A percentile compares a stretch with the other conserved stretches of the same genome.
phyloP scores from a whole-genome alignment of 2,888 invertebrate genomes.

The Eilema depressum region DNA sequence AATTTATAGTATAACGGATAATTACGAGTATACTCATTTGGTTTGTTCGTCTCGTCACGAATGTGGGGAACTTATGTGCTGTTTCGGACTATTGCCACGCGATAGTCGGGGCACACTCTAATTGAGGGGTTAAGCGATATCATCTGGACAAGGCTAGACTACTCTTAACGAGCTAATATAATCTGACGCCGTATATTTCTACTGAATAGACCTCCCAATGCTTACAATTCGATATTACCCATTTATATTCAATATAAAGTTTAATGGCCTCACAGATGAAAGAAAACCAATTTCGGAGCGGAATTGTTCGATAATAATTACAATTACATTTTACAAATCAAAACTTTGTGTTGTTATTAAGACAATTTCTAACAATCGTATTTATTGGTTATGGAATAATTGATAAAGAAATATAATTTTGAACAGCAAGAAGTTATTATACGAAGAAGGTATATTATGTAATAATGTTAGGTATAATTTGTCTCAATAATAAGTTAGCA shows the following conservation, averaged over 20 bases:
- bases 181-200: constrained; percentile 40
- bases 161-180: constrained; percentile 73
- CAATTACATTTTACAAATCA: constrained; percentile 39
- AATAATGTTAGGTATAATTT: constrained; percentile 49
- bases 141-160: constrained; percentile 67
- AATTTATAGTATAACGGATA: constrained; percentile 83
- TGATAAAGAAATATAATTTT: constrained; percentile 35
- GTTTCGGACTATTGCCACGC: constrained; percentile 70
- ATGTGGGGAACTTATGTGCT: constrained; percentile 60
- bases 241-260: constrained; percentile 36
- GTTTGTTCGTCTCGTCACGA: constrained; percentile 76
- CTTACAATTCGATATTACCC: constrained; percentile 34
- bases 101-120: constrained; percentile 75
- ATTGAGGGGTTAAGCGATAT: constrained; percentile 77
- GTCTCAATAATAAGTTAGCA: constrained; percentile 55
- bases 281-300: constrained; percentile 40
- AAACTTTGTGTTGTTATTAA: constrained; percentile 29
- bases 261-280: constrained; percentile 34
- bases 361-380: constrained; percentile 26
- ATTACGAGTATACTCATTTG: constrained; percentile 80
- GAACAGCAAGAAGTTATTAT: constrained; percentile 37
- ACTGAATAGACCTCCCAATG: constrained; percentile 43
- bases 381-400: constrained; percentile 31
- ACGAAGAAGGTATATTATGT: constrained; percentile 60
- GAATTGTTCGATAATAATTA: constrained; percentile 33